Evolutionary conservation across 2,113 vertebrate genomes (phyloP), one percentile per base, ranked within the genome.

Genomic region (Myiozetetes cayanensis): DNA sequence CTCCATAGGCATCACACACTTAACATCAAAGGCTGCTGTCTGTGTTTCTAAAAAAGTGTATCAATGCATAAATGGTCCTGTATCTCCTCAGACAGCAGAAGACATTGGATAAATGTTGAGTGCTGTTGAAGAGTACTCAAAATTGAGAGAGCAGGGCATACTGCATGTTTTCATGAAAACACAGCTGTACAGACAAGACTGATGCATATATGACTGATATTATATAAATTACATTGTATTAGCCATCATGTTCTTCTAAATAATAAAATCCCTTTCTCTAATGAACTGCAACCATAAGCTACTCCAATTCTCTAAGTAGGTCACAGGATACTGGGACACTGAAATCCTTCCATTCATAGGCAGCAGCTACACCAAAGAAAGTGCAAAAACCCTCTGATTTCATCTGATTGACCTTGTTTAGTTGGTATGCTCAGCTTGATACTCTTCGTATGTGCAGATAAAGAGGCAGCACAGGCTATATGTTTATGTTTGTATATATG

Each of bases 251-350:
- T 78, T 95, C 70, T 84, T 84, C 58, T n/a, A 56, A 56, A 49
- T 93, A 94, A 35, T 92, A 70, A 89, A 95, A 96, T 90, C 90
- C 71, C 33, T 84, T 87, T 93, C 63, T 90, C 86, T 96, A 87
- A 95, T 89, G 46, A 95, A 76, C 74, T 71, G 37, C 53, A 94
- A 85, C 43, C 85, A 68, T 80, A 93, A 97, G 83, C 74, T 67
- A 87, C 65, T 85, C 49, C 59, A 89, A 8, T 71, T 80, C 68
- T 83, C 77, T 90, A 97, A 97, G 81, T 71, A 95, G 93, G 96
- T 96, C 96, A 96, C 62, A 79, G 87, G 82, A 92, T 74, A 87
- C 85, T 70, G 75, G 67, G 83, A 92, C 93, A 89, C 56, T 53
- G 80, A 97, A 96, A 95, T 85, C 92, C 86, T 86, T 85, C 80